These are phyloP conservation scores for Amazona guildingii DNA, from an alignment of 2,113 vertebrate species.

Conservation along the genomic window DNA sequence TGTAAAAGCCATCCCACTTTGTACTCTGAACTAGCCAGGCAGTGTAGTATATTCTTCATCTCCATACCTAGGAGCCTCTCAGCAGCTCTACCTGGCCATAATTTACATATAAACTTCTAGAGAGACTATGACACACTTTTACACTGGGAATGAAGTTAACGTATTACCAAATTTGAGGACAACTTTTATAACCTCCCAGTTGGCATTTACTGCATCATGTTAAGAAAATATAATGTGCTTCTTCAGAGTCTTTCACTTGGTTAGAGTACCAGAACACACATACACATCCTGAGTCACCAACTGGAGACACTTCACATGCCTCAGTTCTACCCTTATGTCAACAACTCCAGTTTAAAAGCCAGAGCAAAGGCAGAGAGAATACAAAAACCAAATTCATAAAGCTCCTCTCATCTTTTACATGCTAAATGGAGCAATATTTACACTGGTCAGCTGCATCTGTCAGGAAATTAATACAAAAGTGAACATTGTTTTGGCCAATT, in stretches of 20 bases:
- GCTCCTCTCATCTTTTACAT: not conserved
- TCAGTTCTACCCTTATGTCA: not conserved
- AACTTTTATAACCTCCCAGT: not conserved
- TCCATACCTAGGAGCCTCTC: not conserved
- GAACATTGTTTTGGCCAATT: not conserved
- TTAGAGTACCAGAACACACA: not conserved
- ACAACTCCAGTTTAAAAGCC: not conserved
- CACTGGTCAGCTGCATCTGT: not conserved
- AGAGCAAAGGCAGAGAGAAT: not conserved
- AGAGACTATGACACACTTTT: not conserved
- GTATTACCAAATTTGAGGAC: not conserved
- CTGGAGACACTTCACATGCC: not conserved
- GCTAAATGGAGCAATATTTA: not conserved
- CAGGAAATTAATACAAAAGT: not conserved
- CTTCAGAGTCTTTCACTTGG: not conserved
- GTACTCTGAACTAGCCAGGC: not conserved
- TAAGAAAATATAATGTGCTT: not conserved
- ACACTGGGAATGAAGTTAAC: not conserved
- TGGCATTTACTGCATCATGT: not conserved
- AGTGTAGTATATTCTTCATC: not conserved
- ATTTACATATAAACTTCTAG: not conserved
- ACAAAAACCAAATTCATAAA: not conserved
- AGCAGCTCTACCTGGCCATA: not conserved
- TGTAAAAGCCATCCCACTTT: not conserved
- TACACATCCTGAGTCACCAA: accelerated